Evolutionary conservation across 2,888 invertebrate species (phyloP), one percentile per base, ranked within the genome.

Genomic region (Netelia melanura): DNA sequence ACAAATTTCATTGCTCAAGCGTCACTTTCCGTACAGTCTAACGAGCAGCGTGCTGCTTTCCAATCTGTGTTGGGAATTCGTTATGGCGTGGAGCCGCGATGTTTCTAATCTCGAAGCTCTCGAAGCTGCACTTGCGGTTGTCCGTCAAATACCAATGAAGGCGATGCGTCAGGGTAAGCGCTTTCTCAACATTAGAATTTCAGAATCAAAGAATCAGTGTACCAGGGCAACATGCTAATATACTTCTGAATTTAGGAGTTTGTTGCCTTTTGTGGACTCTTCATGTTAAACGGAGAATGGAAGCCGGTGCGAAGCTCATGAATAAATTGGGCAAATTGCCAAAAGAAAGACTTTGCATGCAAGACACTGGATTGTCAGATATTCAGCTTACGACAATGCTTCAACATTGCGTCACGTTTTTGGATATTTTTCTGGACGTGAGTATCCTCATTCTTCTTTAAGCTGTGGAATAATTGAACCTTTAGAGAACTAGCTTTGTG

Each of bases 21-120:
- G 95, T 64, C 97, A 98, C 91, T 98, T 98, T 92, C 98, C 98
- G 0, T 96, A 97, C 88, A 98, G 98, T 92, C 95, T 98, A 76
- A 96, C 97, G 79, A 95, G 97, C 0, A 97, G 97, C 90, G 96
- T 97, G 56, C 94, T 99, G 58, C 94, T 98, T 70, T 96, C 97
- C 14, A 98, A 98, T 92, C 96, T 98, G 95, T 96, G 97, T 87
- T 98, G 98, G 98, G 98, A 98, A 93, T 98, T 97, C 92, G 96
- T 97, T 76, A 95, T 97, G 87, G 95, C 96, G 74, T 99, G 98
- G 98, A 97, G 97, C 91, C 97, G 97, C 92, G 96, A 97, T 87
- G 95, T 96, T 84, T 95, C 96, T 64, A 95, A 95, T 86, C 94
- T 97, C 5, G 94, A 95, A 14, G 95, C 96, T 89, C 94, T 98